phyloP scores from a whole-genome alignment of 2,113 vertebrate species.

The Saccopteryx bilineata region DNA sequence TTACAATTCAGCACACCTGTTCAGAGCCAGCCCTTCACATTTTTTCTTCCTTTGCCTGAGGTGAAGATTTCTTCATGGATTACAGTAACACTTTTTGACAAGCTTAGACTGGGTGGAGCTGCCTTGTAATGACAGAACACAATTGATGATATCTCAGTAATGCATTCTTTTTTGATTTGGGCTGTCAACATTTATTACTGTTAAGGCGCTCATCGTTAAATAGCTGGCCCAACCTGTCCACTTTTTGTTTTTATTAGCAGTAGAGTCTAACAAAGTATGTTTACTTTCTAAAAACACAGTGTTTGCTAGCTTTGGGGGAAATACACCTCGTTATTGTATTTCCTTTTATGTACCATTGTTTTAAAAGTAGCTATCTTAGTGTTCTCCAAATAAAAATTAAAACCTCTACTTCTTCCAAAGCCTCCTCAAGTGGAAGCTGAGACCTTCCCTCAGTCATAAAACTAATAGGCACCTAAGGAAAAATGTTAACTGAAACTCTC shows the following conservation, averaged over 20 bases:
- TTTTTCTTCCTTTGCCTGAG: conserved; percentile 87
- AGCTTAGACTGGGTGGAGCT: conserved; percentile 89
- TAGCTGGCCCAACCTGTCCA: conserved; percentile 86
- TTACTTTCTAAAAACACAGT: conserved; percentile 84
- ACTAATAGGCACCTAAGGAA: conserved; percentile 24
- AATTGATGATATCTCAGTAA: conserved; percentile 87
- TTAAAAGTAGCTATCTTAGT: conserved; percentile 75
- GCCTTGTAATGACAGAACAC: conserved; percentile 87
- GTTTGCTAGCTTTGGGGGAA: conserved; percentile 71
- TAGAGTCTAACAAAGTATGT: conserved; percentile 79
- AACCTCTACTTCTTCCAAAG: conserved; percentile 68
- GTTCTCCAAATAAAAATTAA: conserved; percentile 78
- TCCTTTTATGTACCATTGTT: conserved; percentile 73
- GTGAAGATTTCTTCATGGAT: conserved; percentile 90
- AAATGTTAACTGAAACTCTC: conserved; percentile 67
- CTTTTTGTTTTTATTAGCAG: conserved; percentile 86
- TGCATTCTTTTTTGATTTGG: conserved; percentile 89
- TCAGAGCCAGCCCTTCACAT: conserved; percentile 81
- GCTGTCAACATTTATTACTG: conserved; percentile 91
- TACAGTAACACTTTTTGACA: conserved; percentile 94
- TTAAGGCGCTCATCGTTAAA: conserved; percentile 87
- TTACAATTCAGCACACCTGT: conserved; percentile 88
- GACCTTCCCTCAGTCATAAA: conserved; percentile 51
- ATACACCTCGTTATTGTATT: conserved; percentile 77
- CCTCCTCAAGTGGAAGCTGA: conserved; percentile 1